A percentile compares a stretch with the other conserved stretches of the same genome.
Evolutionary conservation across 2,888 invertebrate species (phyloP).

Genomic region (Macroteleia sp.): DNA sequence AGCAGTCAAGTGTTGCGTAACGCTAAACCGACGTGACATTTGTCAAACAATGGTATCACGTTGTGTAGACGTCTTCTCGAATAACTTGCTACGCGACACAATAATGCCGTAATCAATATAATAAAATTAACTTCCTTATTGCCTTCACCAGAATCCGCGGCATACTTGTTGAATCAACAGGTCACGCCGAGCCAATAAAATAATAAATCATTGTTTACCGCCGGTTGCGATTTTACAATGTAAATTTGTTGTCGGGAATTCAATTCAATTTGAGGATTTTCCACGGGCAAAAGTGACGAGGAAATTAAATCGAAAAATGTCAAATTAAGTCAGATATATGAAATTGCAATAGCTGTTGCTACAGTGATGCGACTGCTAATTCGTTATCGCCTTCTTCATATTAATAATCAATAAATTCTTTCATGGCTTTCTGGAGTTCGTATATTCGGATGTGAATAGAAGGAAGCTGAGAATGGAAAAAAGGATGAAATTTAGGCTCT

Average conservation of each 20-base stretch:
- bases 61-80: conserved; percentile 22
- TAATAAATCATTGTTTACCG: conserved; percentile 28
- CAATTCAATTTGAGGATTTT: too few species aligned
- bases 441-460: too few species aligned
- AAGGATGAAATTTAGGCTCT: too few species aligned
- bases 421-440: too few species aligned
- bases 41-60: conserved; percentile 29
- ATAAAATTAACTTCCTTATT: conserved; percentile 44
- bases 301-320: too few species aligned
- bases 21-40: conserved; percentile 13
- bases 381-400: too few species aligned
- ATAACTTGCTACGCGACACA: conserved; percentile 24
- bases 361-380: too few species aligned
- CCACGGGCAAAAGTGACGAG: too few species aligned
- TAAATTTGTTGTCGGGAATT: conserved; percentile 15
- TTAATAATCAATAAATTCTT: too few species aligned
- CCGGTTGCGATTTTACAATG: conserved; percentile 7
- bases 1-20: background rate
- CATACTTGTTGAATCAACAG: conserved; percentile 32
- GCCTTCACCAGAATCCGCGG: conserved; percentile 5
- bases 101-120: conserved; percentile 26
- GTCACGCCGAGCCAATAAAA: conserved; percentile 13
- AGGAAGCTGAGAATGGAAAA: too few species aligned
- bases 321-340: too few species aligned
- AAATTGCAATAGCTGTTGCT: too few species aligned